A percentile compares a stretch with the other conserved stretches of the same genome.
phyloP scores from a whole-genome alignment of 2,113 vertebrate genomes.

The Polyodon spathula region DNA sequence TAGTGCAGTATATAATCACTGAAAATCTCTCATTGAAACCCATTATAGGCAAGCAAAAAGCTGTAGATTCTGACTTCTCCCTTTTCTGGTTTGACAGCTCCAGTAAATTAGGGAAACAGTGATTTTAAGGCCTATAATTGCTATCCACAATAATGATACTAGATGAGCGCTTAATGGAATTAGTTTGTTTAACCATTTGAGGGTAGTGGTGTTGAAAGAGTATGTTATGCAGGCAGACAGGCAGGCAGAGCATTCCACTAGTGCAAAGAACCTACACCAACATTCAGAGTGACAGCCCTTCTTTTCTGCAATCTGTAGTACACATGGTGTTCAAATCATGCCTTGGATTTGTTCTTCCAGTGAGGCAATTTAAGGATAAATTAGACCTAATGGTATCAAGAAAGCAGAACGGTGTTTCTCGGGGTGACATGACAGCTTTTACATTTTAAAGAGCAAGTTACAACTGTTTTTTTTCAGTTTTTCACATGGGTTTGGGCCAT shows the following conservation, averaged over 20 bases:
- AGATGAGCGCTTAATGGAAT: constrained; percentile 56
- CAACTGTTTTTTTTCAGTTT: constrained; percentile 16
- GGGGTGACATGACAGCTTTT: constrained; percentile 28
- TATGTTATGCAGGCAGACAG: constrained; percentile 34
- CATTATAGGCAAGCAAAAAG: constrained; percentile 48
- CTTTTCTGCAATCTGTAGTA: constrained; percentile 18
- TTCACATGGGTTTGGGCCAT: not conserved
- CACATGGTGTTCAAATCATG: constrained; percentile 21
- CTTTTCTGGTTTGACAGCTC: constrained; percentile 51
- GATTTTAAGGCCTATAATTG: constrained; percentile 62
- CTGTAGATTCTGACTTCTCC: constrained; percentile 48
- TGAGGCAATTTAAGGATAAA: constrained; percentile 40
- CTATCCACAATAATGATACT: constrained; percentile 58
- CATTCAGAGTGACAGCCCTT: constrained; percentile 20
- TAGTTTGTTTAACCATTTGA: constrained; percentile 52
- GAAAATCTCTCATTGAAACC: constrained; percentile 52
- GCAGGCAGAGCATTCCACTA: not conserved
- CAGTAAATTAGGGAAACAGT: constrained; percentile 62
- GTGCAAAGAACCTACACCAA: not conserved
- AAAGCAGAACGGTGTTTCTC: constrained; percentile 25
- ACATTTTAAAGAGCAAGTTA: constrained; percentile 33
- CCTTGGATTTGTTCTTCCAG: constrained; percentile 24
- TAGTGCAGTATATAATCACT: constrained; percentile 45
- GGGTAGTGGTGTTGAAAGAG: constrained; percentile 45
- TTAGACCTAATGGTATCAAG: constrained; percentile 32